Evolutionary conservation across 2,113 vertebrate genomes (phyloP), one percentile per base, ranked within the genome.

Genomic region (Pavo muticus): DNA sequence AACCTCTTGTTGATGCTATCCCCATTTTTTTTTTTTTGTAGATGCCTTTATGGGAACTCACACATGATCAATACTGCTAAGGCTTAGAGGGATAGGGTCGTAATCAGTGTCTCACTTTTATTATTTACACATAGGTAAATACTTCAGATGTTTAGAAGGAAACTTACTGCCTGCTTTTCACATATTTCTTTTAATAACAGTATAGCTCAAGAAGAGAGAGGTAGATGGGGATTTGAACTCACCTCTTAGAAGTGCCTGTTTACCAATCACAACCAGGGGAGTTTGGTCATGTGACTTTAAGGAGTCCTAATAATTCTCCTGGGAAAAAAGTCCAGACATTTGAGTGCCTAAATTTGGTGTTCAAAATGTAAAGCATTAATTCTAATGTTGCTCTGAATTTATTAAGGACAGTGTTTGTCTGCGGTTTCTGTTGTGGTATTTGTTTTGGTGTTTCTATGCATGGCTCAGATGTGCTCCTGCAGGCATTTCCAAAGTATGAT

Each of bases 31-130:
- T n/a, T 47, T 50, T 56, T 56, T 57, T n/a, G 12, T 44, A 40
- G 40, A 30, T 18, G 20, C 1, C 6, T 82, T 35, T 79, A 19
- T 32, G 78, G 78, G 54, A 8, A 47, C 9, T 44, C 11, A 42
- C 15, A 10, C 0, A 0, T 59, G n/a, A 50, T 68, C 18, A 56
- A 32, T 19, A 47, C 8, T 80, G 14, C 39, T 56, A 56, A 5
- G 21, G 18, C 42, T 75, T 75, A 39, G 27, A 63, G 11, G n/a
- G 5, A 7, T 48, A n/a, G 18, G 42, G 8, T 40, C 30, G 37
- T n/a, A 78, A 54, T 30, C 4, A 35, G 8, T 21, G n/a, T 42
- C 37, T 3, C 17, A 47, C 42, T 50, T 50, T 37, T 11, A 57
- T 17, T 67, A 18, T 35, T 84, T 30, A 71, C 20, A 52, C 8